Evolutionary conservation across 2,888 invertebrate genomes (phyloP), one percentile per base, ranked within the genome.

Genomic region (Drosophila tanythrix): DNA sequence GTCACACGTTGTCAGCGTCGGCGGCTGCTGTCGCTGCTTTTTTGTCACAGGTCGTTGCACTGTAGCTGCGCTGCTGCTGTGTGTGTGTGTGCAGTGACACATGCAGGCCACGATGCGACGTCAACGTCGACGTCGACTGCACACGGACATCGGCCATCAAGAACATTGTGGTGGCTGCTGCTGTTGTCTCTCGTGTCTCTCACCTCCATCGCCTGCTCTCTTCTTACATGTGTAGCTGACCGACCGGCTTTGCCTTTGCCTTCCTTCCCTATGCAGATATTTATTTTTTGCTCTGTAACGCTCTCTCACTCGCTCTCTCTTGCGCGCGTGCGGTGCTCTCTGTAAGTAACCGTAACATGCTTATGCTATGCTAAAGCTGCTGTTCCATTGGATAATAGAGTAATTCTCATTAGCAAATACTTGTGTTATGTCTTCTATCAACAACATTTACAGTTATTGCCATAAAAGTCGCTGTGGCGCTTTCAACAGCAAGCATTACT

Each of bases 31-130:
- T 64, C 72, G 82, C 77, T 76, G 88, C 79, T 80, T 86, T 86
- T 88, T 89, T 86, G 85, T 86, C 85, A 86, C 85, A 86, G 85
- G 85, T 86, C 85, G 85, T 86, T 86, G 85, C 85, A 86, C 85
- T 88, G 80, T 76, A 73, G 53, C 71, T 72, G 70, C 65, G 59
- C 66, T 46, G 25, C 46, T 46, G 21, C 21, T 46, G 46, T 88
- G 38, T 38, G n/a, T 21, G 35, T 29, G 27, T 56, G 80, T 83
- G 83, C 83, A 83, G 74, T 84, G 89, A 84, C 84, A 84, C 88
- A 85, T 87, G 89, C 85, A 89, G 85, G 88, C 88, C 82, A 82
- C 64, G 64, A 67, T 46, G 51, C 68, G 63, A 53, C 65, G 55
- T 56, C 68, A 65, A 29, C 70, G 55, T 51, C 68, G 72, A 40